Conservation (phyloP, 2,888 invertebrate genomes). For the Stomorhina lunata region DNA sequence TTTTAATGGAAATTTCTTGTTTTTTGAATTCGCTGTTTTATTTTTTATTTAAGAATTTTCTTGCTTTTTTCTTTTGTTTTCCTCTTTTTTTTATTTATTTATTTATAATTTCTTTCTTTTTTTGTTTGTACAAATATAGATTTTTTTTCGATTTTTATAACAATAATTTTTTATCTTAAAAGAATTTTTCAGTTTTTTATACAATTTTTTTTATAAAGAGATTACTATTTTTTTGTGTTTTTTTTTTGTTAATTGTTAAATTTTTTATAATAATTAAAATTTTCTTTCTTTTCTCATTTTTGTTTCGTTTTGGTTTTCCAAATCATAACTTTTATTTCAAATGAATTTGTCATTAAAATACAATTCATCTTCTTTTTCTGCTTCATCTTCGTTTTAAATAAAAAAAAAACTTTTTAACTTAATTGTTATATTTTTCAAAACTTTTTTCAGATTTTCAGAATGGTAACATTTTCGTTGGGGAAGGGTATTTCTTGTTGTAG, state of each 20-base stretch:
- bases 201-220: constrained; percentile 69
- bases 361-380: constrained; percentile 29
- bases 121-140: constrained; percentile 75
- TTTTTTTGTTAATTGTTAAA: constrained; percentile 52
- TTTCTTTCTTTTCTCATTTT: constrained; percentile 72
- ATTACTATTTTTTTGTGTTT: constrained; percentile 74
- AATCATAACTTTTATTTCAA: constrained; percentile 44
- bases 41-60: constrained; percentile 64
- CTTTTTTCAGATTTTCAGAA: constrained; percentile 40
- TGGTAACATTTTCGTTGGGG: constrained; percentile 65
- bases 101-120: constrained; percentile 51
- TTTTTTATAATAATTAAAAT: constrained; percentile 35
- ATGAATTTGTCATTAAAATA: constrained; percentile 65
- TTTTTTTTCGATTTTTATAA: constrained; percentile 70
- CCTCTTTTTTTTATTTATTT: constrained; percentile 62
- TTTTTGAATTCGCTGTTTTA: constrained; percentile 63
- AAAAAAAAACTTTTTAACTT: constrained; percentile 68
- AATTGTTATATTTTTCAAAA: constrained; percentile 52
- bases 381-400: constrained; percentile 25
- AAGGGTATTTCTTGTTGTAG: constrained; percentile 59
- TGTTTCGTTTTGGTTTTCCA: constrained; percentile 67
- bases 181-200: constrained; percentile 68
- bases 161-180: constrained; percentile 64
- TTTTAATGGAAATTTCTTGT: constrained; percentile 40
- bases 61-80: constrained; percentile 65